Base-by-base conservation (phyloP, 2,113 vertebrate species). In the Saguinus imperator region DNA sequence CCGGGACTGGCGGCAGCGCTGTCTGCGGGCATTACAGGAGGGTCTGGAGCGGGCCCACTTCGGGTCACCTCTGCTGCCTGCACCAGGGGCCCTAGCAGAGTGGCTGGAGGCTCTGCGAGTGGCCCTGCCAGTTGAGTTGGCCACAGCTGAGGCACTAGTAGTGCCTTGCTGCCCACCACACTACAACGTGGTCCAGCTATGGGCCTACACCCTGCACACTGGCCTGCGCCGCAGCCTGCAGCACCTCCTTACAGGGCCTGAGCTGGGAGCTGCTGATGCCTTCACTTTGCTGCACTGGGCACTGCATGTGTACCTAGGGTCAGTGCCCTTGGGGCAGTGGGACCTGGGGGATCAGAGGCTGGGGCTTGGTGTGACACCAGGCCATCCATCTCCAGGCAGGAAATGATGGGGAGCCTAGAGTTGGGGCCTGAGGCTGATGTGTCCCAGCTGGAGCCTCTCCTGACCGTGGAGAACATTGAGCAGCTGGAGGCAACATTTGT, bases 241-340 rank as follows among this genome's bases (percentile, higher is more conserved):
- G 5, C 99, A 99, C 89, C 98, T 99, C 57, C 98, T 99, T 76
- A n/a, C 75, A 5, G 98, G 98, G 83, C 99, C 99, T 97, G 99
- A 99, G 79, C 98, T 99, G 98, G 99, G 99, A 98, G 99, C 99
- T 43, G 99, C 99, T 0, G 99, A 99, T 0, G 99, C 99, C 92
- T 99, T 99, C 58, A 98, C 99, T 20, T 98, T 99, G 87, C 99
- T 99, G 1, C 99, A 99, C 96, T 99, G 99, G 99, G 98, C 98
- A 0, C 98, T 99, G n/a, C 99, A 97, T 16, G 98, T 99, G 84
- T 99, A 99, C 98, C 98, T 97, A 97, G 99, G 99, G 99, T 99
- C 95, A 98, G 98, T 98, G 96, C 72, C n/a, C 0, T 6, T 17
- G 66, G 29, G 0, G 0, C 20, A 32, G 52, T 0, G 23, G 88